Conservation (phyloP, 2,113 vertebrate genomes). For the Indri indri region DNA sequence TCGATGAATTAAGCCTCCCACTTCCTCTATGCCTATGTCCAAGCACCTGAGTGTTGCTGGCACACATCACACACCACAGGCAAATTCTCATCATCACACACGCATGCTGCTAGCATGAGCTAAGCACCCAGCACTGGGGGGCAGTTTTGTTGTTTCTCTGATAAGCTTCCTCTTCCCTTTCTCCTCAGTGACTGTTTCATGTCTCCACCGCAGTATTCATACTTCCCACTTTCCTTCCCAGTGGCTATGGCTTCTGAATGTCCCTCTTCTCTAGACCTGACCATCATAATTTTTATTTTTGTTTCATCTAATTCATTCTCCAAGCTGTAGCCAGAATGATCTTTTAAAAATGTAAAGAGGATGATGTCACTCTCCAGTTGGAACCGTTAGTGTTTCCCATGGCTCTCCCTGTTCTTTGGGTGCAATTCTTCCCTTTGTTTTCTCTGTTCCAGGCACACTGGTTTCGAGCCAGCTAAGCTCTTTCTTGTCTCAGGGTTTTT, state of each 20-base stretch:
- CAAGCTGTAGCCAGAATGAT: neutral
- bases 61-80: neutral
- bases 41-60: neutral
- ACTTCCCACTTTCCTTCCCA: neutral
- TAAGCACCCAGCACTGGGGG: neutral
- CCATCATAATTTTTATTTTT: neutral
- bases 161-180: neutral
- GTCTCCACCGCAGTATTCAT: neutral
- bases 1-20: neutral
- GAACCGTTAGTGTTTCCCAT: neutral
- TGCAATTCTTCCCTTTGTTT: neutral
- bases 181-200: neutral
- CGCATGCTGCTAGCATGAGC: neutral
- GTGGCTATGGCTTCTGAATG: neutral
- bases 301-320: neutral
- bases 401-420: rapidly evolving
- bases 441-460: neutral
- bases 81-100: neutral
- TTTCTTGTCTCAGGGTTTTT: neutral
- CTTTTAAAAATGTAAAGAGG: neutral
- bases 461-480: neutral
- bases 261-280: neutral
- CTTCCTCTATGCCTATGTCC: too few relatives aligned
- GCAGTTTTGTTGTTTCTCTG: neutral
- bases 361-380: neutral